These are phyloP conservation scores for Caenorhabditis becei DNA, from an alignment of 2,888 invertebrate species.

Conservation along the genomic window DNA sequence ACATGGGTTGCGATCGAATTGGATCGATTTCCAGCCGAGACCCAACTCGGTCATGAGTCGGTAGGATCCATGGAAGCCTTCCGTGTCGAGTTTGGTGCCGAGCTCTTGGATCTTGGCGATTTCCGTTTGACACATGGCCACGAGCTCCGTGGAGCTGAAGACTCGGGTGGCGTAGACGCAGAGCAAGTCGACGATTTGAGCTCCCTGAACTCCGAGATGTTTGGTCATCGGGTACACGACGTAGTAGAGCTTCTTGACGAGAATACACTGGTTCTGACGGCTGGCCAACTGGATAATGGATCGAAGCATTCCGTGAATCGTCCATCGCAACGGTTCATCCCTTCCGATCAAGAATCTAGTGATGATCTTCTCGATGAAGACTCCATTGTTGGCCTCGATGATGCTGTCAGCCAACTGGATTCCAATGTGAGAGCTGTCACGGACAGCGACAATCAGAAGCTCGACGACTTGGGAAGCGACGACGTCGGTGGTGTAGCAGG, in stretches of 20 bases:
- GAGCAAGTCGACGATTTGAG: slow-evolving; percentile 96
- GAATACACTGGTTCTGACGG: slow-evolving; percentile 64
- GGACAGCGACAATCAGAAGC: slow-evolving; percentile 65
- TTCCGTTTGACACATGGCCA: slow-evolving; percentile 57
- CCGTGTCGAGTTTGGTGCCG: slow-evolving; percentile 28
- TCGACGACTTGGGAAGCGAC: slow-evolving; percentile 63
- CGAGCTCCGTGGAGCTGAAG: slow-evolving; percentile 70
- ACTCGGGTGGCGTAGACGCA: slow-evolving; percentile 94
- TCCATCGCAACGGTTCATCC: slow-evolving; percentile 66
- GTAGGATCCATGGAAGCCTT: slow-evolving; percentile 59
- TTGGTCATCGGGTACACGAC: slow-evolving; percentile 92
- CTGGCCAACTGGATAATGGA: slow-evolving; percentile 70
- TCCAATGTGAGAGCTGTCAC: slow-evolving; percentile 42
- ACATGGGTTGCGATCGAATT: slow-evolving; percentile 93
- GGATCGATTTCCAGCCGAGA: slow-evolving; percentile 66
- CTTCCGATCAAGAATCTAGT: slow-evolving; percentile 65
- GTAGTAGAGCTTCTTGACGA: slow-evolving; percentile 89
- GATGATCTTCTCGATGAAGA: slow-evolving; percentile 62
- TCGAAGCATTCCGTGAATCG: slow-evolving; percentile 68
- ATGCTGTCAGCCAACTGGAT: slow-evolving; percentile 63
- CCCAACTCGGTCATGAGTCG: slow-evolving; percentile 61
- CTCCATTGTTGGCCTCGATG: slow-evolving; percentile 53
- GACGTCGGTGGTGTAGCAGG: slow-evolving; percentile 59
- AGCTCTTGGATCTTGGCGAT: slow-evolving; percentile 48
- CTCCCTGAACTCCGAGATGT: slow-evolving; percentile 93